Evolutionary conservation across 2,797 vertebrate genomes (phyloP).

Genomic region (Mastacembelus armatus): DNA sequence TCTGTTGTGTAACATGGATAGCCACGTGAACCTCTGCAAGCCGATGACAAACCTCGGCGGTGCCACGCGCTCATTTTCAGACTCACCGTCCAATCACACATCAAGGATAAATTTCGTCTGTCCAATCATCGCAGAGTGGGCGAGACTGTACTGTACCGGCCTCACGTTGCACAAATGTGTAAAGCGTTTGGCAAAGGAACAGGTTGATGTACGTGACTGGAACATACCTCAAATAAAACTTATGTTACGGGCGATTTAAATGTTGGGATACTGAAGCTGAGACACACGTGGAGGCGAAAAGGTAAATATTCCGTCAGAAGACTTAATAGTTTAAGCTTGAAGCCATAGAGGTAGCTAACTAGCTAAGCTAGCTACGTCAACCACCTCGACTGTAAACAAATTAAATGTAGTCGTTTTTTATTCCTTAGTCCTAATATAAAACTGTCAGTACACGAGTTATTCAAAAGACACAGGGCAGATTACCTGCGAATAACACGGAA

Average conservation of each 20-base stretch:
- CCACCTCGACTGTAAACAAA: slow-evolving; percentile 53
- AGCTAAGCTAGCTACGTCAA: slow-evolving; percentile 32
- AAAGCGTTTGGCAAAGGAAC: slow-evolving; percentile 36
- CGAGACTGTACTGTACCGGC: slow-evolving; percentile 22
- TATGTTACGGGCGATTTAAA: not conserved
- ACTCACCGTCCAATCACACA: slow-evolving; percentile 30
- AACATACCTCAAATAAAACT: slow-evolving; percentile 9
- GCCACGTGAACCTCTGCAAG: slow-evolving; percentile 77
- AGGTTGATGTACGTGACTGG: slow-evolving; percentile 34
- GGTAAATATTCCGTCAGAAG: slow-evolving; percentile 41
- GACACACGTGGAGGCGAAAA: slow-evolving; percentile 16
- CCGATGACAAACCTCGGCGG: not conserved
- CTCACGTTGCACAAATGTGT: slow-evolving; percentile 85
- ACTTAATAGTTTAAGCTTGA: not conserved
- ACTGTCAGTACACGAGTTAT: too few relatives aligned
- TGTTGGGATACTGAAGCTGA: slow-evolving; percentile 5
- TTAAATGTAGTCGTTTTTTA: not conserved
- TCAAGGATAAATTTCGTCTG: rapidly evolving
- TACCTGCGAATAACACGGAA: not conserved
- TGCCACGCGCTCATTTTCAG: slow-evolving; percentile 13
- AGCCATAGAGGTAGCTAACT: slow-evolving; percentile 25
- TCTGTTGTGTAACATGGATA: slow-evolving; percentile 77
- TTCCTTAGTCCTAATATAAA: rapidly evolving
- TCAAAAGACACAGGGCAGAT: too few relatives aligned
- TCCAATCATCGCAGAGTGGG: slow-evolving; percentile 68